Percentiles rank a stretch among this genome's conserved stretches.
These are phyloP conservation scores for Momotus momota DNA, from an alignment of 2,797 vertebrate species.

Conservation along the genomic window DNA sequence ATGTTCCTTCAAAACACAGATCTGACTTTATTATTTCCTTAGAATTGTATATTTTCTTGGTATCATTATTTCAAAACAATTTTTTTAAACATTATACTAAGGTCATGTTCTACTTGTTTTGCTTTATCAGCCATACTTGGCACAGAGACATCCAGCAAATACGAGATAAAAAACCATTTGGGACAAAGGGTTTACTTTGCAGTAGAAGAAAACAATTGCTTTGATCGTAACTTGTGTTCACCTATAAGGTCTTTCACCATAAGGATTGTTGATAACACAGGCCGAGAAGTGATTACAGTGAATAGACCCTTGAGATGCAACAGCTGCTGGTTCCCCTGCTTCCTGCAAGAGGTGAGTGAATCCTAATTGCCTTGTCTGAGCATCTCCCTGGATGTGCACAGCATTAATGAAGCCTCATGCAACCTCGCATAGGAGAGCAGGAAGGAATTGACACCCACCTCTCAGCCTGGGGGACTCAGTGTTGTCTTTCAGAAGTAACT, in stretches of 20 bases:
- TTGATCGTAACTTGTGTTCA: constrained; percentile 91
- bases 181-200: constrained; percentile 96
- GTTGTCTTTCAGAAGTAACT: neutral
- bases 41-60: neutral
- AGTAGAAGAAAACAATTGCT: constrained; percentile 92
- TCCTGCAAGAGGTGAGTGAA: constrained; percentile 90
- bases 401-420: neutral
- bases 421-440: neutral
- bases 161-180: constrained; percentile 91
- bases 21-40: neutral
- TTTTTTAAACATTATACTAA: neutral
- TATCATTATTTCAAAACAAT: neutral
- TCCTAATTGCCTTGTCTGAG: neutral
- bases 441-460: neutral
- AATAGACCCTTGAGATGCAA: constrained; percentile 92
- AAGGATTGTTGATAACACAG: constrained; percentile 87
- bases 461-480: accelerated
- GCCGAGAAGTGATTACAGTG: constrained; percentile 90
- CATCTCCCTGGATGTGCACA: accelerated
- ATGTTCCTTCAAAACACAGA: neutral
- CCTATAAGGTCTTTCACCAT: constrained; percentile 90
- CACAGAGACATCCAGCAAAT: constrained; percentile 95
- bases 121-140: constrained; percentile 88
- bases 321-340: constrained; percentile 94
- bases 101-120: neutral